phyloP scores from a whole-genome alignment of 2,888 invertebrate species.

The Ceriagrion tenellum region DNA sequence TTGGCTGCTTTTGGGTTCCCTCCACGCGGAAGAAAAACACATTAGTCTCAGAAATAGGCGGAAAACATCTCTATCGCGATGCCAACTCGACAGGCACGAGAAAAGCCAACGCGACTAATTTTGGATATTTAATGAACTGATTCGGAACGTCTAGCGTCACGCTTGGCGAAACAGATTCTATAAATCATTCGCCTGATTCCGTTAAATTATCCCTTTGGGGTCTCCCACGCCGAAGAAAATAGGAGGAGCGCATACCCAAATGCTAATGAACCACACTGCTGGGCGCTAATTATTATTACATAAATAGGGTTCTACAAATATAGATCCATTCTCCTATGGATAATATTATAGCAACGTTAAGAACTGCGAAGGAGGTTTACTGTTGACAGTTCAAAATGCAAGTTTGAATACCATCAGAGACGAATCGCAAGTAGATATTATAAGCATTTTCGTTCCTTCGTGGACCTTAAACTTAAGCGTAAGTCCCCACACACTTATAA shows the following conservation, averaged over 20 bases:
- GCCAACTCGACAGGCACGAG: background rate
- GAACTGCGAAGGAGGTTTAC: no score
- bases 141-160: slow-evolving; percentile 1
- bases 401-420: no score
- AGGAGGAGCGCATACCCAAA: background rate
- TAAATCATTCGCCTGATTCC: background rate
- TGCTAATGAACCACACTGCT: background rate
- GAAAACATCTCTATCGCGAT: slow-evolving; percentile 18
- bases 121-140: slow-evolving; percentile 7
- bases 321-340: background rate
- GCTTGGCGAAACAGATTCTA: background rate
- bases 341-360: no score
- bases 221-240: background rate
- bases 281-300: background rate
- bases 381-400: no score
- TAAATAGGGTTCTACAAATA: background rate
- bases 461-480: no score
- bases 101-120: slow-evolving; percentile 25
- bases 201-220: background rate
- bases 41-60: slow-evolving; percentile 5
- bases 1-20: background rate
- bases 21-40: slow-evolving; percentile 11
- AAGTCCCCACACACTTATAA: no score
- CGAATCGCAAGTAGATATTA: no score
- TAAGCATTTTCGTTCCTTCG: no score